A percentile compares a stretch with the other conserved stretches of the same genome.
Evolutionary conservation across 2,888 invertebrate genomes (phyloP).

Genomic region (Blera fallax): DNA sequence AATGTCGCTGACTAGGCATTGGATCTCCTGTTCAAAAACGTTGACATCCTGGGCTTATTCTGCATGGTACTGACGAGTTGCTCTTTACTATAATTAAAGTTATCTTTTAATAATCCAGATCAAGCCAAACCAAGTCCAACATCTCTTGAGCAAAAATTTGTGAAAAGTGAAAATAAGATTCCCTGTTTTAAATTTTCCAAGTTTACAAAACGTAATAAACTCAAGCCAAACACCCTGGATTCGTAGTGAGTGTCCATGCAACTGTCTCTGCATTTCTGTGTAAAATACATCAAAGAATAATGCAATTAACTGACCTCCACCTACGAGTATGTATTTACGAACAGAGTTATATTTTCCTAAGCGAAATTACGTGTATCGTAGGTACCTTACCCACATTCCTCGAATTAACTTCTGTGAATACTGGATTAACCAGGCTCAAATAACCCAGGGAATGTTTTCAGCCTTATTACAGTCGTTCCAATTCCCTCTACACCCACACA

Average conservation of each 20-base stretch:
- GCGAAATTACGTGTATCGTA: not conserved
- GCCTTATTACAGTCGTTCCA: not conserved
- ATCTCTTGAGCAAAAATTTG: too few species aligned
- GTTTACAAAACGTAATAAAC: too few species aligned
- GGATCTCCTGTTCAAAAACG: too few species aligned
- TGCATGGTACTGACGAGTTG: too few species aligned
- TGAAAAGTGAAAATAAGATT: too few species aligned
- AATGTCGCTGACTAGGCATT: too few species aligned
- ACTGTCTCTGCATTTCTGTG: not conserved
- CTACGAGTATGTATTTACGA: not conserved
- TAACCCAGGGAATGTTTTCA: not conserved
- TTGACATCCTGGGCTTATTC: too few species aligned
- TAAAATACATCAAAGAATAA: not conserved
- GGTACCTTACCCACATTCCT: too few species aligned
- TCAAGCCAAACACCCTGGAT: not conserved
- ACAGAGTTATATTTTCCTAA: not conserved
- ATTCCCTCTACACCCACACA: not conserved
- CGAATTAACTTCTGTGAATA: slow-evolving; percentile 6
- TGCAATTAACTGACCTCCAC: not conserved
- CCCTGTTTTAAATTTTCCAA: too few species aligned
- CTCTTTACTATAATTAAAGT: too few species aligned
- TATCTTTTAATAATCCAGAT: too few species aligned
- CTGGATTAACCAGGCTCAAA: slow-evolving; percentile 10
- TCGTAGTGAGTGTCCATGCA: not conserved
- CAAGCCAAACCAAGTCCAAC: too few species aligned